Base-by-base conservation (phyloP, 1,140 invertebrate genomes). In the Glomeris maerens region DNA sequence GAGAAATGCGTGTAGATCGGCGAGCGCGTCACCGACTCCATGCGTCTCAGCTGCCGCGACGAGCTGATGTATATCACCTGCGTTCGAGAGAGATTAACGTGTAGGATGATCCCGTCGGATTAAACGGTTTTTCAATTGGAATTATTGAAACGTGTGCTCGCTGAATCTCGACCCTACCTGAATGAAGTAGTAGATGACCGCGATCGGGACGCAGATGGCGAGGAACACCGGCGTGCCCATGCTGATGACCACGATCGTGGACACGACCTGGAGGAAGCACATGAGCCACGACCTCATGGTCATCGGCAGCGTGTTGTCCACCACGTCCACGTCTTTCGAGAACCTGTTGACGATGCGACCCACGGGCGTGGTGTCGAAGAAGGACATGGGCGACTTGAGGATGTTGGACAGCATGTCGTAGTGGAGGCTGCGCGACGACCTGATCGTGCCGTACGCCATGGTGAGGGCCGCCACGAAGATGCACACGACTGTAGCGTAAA, bases 351-450 rank as follows among this genome's bases (percentile, higher is more conserved):
- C 62, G 54, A 79, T 72, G 58, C 74, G 65, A 42, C 75, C 74
- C 13, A 70, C 65, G 2, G 74, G 76, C 20, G 79, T 81, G 10
- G 71, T 66, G 62, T 84, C 80, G 57, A 78, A 79, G 63, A 76
- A 78, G 59, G 66, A 64, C 67, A 75, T 66, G 23, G 74, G 72
- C 38, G 69, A 69, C 54, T 69, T 64, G 31, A 78, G 56, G 45
- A 77, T 66, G 52, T 48, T 48, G 26, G 60, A 53, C 21, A 72
- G 52, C 25, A 72, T 69, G 55, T 82, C 73, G 61, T 78, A 74
- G 52, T 66, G 64, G 49, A 93, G 76, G 59, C 87, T 66, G 45
- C 28, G 3, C 14, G 7, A n/a, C 4, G 49, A 40, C 3, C n/a
- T 76, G 22, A 78, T 80, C 7, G 71, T 66, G 61, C 84, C 80